A percentile compares a stretch with the other conserved stretches of the same genome.
phyloP scores from a whole-genome alignment of 1,140 invertebrate genomes.

The Atta texana region DNA sequence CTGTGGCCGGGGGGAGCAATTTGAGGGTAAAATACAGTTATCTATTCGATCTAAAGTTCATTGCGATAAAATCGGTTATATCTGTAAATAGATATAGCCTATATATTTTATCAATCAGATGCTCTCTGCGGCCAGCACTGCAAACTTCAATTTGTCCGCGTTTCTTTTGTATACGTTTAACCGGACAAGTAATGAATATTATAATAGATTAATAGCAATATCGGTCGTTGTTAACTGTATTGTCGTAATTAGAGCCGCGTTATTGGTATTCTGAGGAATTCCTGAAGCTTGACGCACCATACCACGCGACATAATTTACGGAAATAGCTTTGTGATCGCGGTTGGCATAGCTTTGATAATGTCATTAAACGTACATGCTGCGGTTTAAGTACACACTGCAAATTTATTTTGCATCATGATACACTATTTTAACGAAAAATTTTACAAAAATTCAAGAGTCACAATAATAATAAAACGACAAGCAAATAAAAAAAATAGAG shows the following conservation, averaged over 20 bases:
- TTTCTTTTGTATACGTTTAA: slow-evolving; percentile 12
- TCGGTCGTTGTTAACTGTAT: slow-evolving; percentile 71
- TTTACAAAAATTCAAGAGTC: neutral
- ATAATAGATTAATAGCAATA: slow-evolving; percentile 69
- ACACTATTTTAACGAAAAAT: neutral
- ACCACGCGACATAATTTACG: slow-evolving; percentile 78
- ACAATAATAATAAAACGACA: neutral
- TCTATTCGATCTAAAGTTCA: neutral
- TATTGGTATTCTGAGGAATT: slow-evolving; percentile 76
- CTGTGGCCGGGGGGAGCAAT: neutral
- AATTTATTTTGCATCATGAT: slow-evolving; percentile 63
- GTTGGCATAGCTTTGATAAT: slow-evolving; percentile 73
- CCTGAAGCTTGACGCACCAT: slow-evolving; percentile 63
- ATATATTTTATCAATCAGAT: neutral
- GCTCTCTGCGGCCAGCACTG: neutral
- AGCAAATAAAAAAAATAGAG: neutral
- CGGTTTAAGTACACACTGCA: slow-evolving; percentile 11
- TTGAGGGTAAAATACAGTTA: neutral
- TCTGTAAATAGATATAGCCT: neutral
- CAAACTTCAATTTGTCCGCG: neutral
- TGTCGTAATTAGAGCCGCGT: slow-evolving; percentile 72
- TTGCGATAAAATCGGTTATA: neutral
- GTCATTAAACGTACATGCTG: slow-evolving; percentile 73
- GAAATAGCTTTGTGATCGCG: slow-evolving; percentile 76
- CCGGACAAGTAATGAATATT: slow-evolving; percentile 12